Conservation (phyloP, 2,113 vertebrate species). For the Protobothrops mucrosquamatus region DNA sequence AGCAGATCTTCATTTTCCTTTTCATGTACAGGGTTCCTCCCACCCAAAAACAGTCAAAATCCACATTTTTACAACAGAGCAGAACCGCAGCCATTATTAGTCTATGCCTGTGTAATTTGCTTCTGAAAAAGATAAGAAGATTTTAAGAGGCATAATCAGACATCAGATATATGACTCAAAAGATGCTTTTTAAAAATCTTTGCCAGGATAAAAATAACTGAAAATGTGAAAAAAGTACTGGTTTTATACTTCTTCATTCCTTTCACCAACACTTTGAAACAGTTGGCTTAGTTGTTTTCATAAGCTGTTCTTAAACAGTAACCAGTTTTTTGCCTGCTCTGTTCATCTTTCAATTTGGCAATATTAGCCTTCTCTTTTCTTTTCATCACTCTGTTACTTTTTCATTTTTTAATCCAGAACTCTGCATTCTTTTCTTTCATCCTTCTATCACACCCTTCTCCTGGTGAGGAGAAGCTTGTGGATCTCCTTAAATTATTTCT, state of each 20-base stretch:
- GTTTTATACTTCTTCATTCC: background rate
- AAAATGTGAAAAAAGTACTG: background rate
- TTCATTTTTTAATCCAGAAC: background rate
- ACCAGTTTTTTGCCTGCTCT: background rate
- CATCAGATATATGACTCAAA: background rate
- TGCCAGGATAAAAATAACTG: background rate
- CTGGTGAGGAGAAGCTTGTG: background rate
- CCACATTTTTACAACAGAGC: background rate
- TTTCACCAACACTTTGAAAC: background rate
- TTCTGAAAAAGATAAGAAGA: background rate
- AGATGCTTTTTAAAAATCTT: background rate
- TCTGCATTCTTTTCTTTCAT: background rate
- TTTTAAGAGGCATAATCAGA: constrained; percentile 7
- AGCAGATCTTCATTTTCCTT: background rate
- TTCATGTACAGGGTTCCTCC: background rate
- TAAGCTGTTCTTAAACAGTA: background rate
- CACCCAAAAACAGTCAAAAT: background rate
- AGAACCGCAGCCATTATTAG: background rate
- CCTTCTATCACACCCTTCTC: background rate
- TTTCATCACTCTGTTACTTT: background rate
- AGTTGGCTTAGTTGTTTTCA: background rate
- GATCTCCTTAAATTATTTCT: background rate
- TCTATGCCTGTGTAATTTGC: background rate
- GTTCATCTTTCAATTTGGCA: background rate
- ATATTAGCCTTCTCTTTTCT: background rate